These are phyloP conservation scores for Tringa solitaria DNA, from an alignment of 2,113 vertebrate genomes.

Conservation along the genomic window DNA sequence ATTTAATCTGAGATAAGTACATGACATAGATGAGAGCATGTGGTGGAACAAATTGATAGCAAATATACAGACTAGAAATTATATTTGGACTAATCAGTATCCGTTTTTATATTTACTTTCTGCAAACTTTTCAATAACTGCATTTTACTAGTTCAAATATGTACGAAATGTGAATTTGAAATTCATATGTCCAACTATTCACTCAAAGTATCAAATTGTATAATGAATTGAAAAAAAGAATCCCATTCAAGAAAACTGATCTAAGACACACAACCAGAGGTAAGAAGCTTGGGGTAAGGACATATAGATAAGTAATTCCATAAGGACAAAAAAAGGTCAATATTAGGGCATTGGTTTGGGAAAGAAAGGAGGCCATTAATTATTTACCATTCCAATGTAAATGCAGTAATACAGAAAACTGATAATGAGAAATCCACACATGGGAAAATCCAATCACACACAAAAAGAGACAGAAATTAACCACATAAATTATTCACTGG, in stretches of 20 bases:
- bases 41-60: constrained; percentile 33
- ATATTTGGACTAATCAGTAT: constrained; percentile 25
- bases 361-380: background rate
- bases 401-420: background rate
- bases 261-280: background rate
- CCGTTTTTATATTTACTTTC: constrained; percentile 28
- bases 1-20: background rate
- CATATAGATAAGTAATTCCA: background rate
- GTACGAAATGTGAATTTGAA: background rate
- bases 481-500: background rate
- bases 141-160: constrained; percentile 17
- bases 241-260: background rate
- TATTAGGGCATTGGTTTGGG: background rate
- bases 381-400: background rate
- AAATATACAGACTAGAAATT: constrained; percentile 31
- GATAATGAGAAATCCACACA: background rate
- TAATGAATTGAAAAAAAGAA: background rate
- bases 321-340: background rate
- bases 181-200: background rate
- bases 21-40: background rate
- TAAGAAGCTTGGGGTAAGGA: background rate
- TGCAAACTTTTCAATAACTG: background rate
- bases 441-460: background rate
- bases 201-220: background rate
- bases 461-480: background rate